Evolutionary conservation across 2,113 vertebrate genomes (phyloP).

Genomic region (Halcyon malimbica): DNA sequence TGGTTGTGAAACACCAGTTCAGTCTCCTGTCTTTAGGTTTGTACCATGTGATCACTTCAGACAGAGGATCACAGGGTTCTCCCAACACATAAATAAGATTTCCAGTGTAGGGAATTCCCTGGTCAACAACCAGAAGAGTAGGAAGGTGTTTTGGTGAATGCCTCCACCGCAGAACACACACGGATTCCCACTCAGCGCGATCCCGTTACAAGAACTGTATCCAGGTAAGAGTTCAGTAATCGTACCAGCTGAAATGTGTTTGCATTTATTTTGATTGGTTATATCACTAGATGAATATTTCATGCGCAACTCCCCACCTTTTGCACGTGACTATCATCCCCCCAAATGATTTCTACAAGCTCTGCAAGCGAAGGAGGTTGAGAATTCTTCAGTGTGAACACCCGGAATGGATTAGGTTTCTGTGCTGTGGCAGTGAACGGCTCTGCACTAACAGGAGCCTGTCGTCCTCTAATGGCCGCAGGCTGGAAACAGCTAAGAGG

Average conservation of each 20-base stretch:
- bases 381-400: background rate
- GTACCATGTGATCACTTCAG: background rate
- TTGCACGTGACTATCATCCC: background rate
- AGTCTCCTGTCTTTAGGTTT: background rate
- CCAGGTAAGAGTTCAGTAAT: background rate
- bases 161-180: background rate
- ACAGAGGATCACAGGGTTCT: background rate
- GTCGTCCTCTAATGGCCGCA: background rate
- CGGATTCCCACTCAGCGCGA: background rate
- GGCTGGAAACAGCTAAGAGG: background rate
- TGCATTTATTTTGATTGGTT: background rate
- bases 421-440: background rate
- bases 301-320: background rate
- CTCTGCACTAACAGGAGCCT: background rate
- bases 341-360: background rate
- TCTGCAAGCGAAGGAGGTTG: accelerated
- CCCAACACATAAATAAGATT: background rate
- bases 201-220: background rate
- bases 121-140: background rate
- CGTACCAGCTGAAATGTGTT: background rate
- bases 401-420: background rate
- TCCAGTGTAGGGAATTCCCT: background rate
- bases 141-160: background rate
- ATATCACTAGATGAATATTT: background rate
- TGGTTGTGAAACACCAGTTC: background rate